Base-by-base conservation (phyloP, 2,113 vertebrate species). In the Callorhinus ursinus region DNA sequence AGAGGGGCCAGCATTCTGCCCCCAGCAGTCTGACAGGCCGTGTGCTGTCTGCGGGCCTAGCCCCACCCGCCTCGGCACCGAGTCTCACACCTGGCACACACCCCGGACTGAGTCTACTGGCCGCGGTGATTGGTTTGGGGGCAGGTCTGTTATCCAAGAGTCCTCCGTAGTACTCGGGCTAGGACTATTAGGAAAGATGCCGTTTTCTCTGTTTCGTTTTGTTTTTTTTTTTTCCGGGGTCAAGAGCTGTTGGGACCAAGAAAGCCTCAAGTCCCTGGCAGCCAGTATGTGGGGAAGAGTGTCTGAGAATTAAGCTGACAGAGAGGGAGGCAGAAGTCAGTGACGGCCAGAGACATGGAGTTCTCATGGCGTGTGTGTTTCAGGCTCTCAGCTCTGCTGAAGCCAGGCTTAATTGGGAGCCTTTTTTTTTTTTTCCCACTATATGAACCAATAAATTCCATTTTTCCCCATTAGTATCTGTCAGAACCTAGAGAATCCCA, bases 341-440 rank as follows among this genome's bases (percentile, higher is more conserved):
- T 7, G 28, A 33, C 2, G 4, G 36, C 28, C 33, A 14, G 4
- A 53, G 69, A 59, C 19, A 4, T 28, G 0, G 0, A 18, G n/a
- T 57, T 36, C 74, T 46, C 12, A 0, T 24, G 28, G 80, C 26
- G 2, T 4, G 5, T 7, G 6, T 4, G 33, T 28, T 15, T 31
- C 15, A 15, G 49, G 33, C 4, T 0, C 22, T 15, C 33, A 1
- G 16, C 59, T 26, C 19, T 13, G 33, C 21, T 4, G 13, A 33
- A 51, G 53, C 79, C 49, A 65, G 71, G 28, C 51, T 19, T 77
- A 26, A 0, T 53, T 26, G 1, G 19, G 19, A 39, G 31, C 4
- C 16, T 26, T n/a, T 71, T 31, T 42, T 42, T 36, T 61, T 33
- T 57, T 8, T n/a, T 53, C 19, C 4, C 4, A 39, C 39, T 65